Percentiles rank a stretch among this genome's conserved stretches.
Evolutionary conservation across 2,797 vertebrate species (phyloP).

Genomic region (Pseudochromis fuscus): DNA sequence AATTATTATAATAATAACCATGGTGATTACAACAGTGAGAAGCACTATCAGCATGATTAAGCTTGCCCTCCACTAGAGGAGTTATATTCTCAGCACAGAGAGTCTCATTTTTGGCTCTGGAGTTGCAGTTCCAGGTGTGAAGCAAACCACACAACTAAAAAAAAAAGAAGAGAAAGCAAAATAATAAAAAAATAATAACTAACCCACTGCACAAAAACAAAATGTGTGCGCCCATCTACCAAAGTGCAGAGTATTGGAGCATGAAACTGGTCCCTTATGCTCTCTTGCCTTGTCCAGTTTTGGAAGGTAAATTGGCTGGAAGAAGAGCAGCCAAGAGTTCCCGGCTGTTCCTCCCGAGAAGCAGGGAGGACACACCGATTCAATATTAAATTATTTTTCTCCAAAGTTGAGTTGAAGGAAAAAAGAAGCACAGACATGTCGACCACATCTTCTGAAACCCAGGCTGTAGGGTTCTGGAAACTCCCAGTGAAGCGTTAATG

Average conservation of each 20-base stretch:
- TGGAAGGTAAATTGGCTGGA: slow-evolving; percentile 73
- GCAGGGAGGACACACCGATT: slow-evolving; percentile 61
- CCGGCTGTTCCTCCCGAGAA: slow-evolving; percentile 54
- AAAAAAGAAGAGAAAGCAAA: slow-evolving; percentile 32
- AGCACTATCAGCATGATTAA: slow-evolving; percentile 40
- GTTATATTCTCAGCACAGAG: slow-evolving; percentile 50
- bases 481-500: slow-evolving; percentile 71
- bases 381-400: slow-evolving; percentile 62
- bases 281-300: slow-evolving; percentile 69
- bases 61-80: slow-evolving; percentile 42
- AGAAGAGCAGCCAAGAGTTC: slow-evolving; percentile 69
- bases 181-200: slow-evolving; percentile 8
- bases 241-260: slow-evolving; percentile 69
- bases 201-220: slow-evolving; percentile 65
- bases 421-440: slow-evolving; percentile 81
- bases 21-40: slow-evolving; percentile 52
- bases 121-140: slow-evolving; percentile 69
- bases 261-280: slow-evolving; percentile 64
- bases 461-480: slow-evolving; percentile 68
- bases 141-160: slow-evolving; percentile 59
- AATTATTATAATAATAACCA: slow-evolving; percentile 62
- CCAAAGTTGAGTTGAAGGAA: slow-evolving; percentile 76
- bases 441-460: slow-evolving; percentile 78
- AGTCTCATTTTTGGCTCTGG: slow-evolving; percentile 66
- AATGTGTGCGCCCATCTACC: slow-evolving; percentile 70